phyloP scores from a whole-genome alignment of 2,888 invertebrate species.

The Chrysina gloriosa region DNA sequence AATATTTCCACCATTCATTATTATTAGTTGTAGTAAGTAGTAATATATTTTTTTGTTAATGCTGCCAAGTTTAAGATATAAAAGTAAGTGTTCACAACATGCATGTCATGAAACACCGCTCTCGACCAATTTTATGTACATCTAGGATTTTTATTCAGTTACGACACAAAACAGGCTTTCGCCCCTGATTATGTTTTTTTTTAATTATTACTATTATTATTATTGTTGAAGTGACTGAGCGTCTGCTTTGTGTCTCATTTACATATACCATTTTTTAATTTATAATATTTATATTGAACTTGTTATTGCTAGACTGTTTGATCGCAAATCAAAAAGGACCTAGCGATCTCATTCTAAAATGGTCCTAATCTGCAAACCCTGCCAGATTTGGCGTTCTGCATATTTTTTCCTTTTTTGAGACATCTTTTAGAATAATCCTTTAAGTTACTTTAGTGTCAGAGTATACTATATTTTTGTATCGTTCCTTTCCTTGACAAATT shows the following conservation, averaged over 20 bases:
- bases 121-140: slow-evolving; percentile 47
- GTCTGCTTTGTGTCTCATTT: slow-evolving; percentile 44
- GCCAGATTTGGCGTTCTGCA: slow-evolving; percentile 10
- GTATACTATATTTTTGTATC: slow-evolving; percentile 63
- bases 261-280: slow-evolving; percentile 43
- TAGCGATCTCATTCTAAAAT: slow-evolving; percentile 62
- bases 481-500: slow-evolving; percentile 53
- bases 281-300: slow-evolving; percentile 44
- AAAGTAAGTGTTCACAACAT: slow-evolving; percentile 44
- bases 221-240: slow-evolving; percentile 42
- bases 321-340: slow-evolving; percentile 52
- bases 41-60: slow-evolving; percentile 65
- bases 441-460: slow-evolving; percentile 47
- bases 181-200: slow-evolving; percentile 33
- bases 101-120: slow-evolving; percentile 46
- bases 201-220: slow-evolving; percentile 40
- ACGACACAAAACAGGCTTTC: slow-evolving; percentile 34
- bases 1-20: slow-evolving; percentile 60
- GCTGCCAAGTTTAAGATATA: slow-evolving; percentile 67
- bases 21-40: slow-evolving; percentile 64
- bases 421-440: slow-evolving; percentile 30
- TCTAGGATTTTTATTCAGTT: slow-evolving; percentile 47
- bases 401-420: slow-evolving; percentile 26
- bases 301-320: slow-evolving; percentile 47
- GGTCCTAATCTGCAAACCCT: slow-evolving; percentile 44